Conservation (phyloP, 2,797 vertebrate genomes). For the Darevskia mixta region DNA sequence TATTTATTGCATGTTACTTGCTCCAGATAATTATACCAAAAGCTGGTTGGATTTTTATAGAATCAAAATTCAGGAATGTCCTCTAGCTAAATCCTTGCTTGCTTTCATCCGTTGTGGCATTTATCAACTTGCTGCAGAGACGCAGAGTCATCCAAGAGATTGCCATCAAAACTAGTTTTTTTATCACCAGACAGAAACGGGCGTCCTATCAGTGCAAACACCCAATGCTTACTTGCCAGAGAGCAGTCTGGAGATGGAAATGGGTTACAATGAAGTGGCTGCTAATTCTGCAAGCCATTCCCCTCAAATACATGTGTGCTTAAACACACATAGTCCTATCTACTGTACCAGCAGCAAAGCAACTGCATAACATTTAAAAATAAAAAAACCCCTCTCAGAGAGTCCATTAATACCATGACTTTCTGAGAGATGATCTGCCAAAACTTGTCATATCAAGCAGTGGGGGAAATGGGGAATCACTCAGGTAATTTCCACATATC, state of each 20-base stretch:
- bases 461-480: background rate
- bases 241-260: conserved; percentile 49
- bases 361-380: conserved; percentile 43
- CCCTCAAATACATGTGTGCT: conserved; percentile 33
- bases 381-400: background rate
- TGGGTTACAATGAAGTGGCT: conserved; percentile 40
- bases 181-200: conserved; percentile 50
- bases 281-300: conserved; percentile 38
- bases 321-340: background rate
- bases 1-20: conserved; percentile 7
- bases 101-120: conserved; percentile 55
- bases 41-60: background rate
- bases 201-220: conserved; percentile 31
- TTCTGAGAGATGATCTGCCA: conserved; percentile 28
- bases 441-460: background rate
- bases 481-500: conserved; percentile 27
- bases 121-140: conserved; percentile 58
- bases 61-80: background rate
- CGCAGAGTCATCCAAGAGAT: conserved; percentile 42
- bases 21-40: background rate
- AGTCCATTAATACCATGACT: conserved; percentile 1
- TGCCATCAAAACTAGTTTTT: conserved; percentile 13
- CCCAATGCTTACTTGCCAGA: conserved; percentile 23
- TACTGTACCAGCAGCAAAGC: conserved; percentile 44
- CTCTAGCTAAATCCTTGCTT: conserved; percentile 32